phyloP scores from a whole-genome alignment of 2,113 vertebrate genomes.

The Amphiprion percula region DNA sequence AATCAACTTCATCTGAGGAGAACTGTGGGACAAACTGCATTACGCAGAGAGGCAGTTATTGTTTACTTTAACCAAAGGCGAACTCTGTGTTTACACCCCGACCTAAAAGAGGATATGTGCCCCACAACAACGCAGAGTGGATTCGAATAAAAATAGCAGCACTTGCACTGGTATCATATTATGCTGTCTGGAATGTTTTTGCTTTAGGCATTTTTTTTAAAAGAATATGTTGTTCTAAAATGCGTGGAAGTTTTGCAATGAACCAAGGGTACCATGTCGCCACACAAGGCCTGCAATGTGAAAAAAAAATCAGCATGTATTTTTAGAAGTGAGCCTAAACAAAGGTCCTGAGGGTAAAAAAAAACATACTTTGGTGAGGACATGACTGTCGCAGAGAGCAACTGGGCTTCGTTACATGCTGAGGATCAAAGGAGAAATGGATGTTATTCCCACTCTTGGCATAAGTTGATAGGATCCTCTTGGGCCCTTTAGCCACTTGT shows the following conservation, averaged over 20 bases:
- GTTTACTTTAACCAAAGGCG: slow-evolving; percentile 71
- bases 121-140: slow-evolving; percentile 58
- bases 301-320: slow-evolving; percentile 15
- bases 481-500: slow-evolving; percentile 37
- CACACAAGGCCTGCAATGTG: slow-evolving; percentile 14
- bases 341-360: slow-evolving; percentile 6
- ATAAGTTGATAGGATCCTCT: slow-evolving; percentile 44
- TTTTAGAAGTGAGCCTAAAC: slow-evolving; percentile 41
- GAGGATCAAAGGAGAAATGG: slow-evolving; percentile 46
- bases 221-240: slow-evolving; percentile 39
- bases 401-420: slow-evolving; percentile 1
- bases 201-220: slow-evolving; percentile 39
- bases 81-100: slow-evolving; percentile 63
- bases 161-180: slow-evolving; percentile 66
- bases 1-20: slow-evolving; percentile 61
- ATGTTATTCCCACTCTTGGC: slow-evolving; percentile 43
- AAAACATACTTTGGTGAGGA: neutral
- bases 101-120: slow-evolving; percentile 54
- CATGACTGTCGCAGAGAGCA: slow-evolving; percentile 30
- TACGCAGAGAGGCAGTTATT: slow-evolving; percentile 64
- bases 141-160: slow-evolving; percentile 67
- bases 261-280: slow-evolving; percentile 38
- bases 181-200: slow-evolving; percentile 66
- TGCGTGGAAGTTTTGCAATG: slow-evolving; percentile 37
- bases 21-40: slow-evolving; percentile 57